A percentile compares a stretch with the other conserved stretches of the same genome.
phyloP scores from a whole-genome alignment of 2,797 vertebrate species.

The Nasua narica region DNA sequence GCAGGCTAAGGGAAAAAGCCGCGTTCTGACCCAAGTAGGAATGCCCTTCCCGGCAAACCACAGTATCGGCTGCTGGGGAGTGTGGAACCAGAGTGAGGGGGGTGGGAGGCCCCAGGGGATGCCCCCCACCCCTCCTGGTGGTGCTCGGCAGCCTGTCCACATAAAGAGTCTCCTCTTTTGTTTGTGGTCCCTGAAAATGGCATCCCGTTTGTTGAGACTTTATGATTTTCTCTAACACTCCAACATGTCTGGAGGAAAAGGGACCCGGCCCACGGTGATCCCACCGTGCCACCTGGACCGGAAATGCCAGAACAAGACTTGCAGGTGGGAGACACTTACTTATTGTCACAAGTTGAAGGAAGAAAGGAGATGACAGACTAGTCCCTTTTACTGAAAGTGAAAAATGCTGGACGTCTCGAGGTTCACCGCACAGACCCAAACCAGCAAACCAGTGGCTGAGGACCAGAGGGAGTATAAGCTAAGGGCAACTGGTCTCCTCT shows the following conservation, averaged over 20 bases:
- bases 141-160: background rate
- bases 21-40: background rate
- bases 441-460: background rate
- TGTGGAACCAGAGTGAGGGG: too few relatives aligned
- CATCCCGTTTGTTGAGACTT: background rate
- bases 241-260: background rate
- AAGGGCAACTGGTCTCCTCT: background rate
- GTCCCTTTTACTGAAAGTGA: background rate
- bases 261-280: background rate
- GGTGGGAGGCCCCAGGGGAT: too few relatives aligned
- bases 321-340: rapidly evolving
- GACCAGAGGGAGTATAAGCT: background rate
- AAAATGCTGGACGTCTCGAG: background rate
- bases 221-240: background rate
- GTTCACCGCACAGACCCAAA: background rate
- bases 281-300: background rate
- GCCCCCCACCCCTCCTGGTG: background rate
- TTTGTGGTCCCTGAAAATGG: background rate
- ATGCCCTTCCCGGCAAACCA: background rate
- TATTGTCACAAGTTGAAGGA: background rate
- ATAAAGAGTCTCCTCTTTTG: rapidly evolving
- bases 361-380: background rate
- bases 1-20: background rate
- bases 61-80: background rate
- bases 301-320: background rate